Evolutionary conservation across 2,797 vertebrate genomes (phyloP).

Genomic region (Sebastes diaconus): DNA sequence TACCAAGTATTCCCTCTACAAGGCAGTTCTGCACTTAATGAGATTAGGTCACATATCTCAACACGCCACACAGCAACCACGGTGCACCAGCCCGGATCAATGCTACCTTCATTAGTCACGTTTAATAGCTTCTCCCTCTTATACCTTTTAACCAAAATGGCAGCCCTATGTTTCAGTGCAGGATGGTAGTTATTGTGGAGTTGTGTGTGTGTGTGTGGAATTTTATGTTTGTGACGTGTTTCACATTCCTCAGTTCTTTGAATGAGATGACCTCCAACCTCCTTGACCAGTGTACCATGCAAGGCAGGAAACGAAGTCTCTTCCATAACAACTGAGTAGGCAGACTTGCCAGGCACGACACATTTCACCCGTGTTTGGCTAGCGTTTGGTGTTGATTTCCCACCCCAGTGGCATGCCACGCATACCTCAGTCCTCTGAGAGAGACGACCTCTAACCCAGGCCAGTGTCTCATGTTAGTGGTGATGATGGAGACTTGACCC

Average conservation of each 20-base stretch:
- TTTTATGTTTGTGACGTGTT: conserved; percentile 52
- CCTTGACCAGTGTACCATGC: conserved; percentile 65
- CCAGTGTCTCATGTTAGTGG: conserved; percentile 49
- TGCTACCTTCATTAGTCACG: conserved; percentile 7
- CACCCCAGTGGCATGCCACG: conserved; percentile 53
- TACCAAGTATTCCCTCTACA: conserved; percentile 6
- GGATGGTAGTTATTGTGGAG: conserved; percentile 33
- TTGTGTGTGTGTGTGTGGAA: conserved; percentile 23
- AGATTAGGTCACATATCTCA: not conserved
- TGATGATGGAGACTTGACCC: conserved; percentile 64
- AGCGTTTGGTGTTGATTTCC: conserved; percentile 55
- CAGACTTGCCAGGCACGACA: conserved; percentile 36
- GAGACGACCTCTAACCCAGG: conserved; percentile 65
- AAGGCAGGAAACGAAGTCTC: conserved; percentile 62
- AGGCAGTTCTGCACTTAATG: not conserved
- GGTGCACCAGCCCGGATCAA: not conserved
- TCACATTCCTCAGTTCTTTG: conserved; percentile 69
- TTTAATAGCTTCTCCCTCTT: conserved; percentile 25
- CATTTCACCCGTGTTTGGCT: conserved; percentile 41
- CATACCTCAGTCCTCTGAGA: conserved; percentile 65
- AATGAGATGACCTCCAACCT: conserved; percentile 73
- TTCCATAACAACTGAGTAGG: conserved; percentile 52
- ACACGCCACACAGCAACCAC: not conserved
- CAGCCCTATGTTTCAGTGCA: conserved; percentile 39
- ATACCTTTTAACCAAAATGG: conserved; percentile 47